Percentiles rank a stretch among this genome's conserved stretches.
Conservation (phyloP, 2,888 invertebrate genomes). For the Drosophila koepferae region DNA sequence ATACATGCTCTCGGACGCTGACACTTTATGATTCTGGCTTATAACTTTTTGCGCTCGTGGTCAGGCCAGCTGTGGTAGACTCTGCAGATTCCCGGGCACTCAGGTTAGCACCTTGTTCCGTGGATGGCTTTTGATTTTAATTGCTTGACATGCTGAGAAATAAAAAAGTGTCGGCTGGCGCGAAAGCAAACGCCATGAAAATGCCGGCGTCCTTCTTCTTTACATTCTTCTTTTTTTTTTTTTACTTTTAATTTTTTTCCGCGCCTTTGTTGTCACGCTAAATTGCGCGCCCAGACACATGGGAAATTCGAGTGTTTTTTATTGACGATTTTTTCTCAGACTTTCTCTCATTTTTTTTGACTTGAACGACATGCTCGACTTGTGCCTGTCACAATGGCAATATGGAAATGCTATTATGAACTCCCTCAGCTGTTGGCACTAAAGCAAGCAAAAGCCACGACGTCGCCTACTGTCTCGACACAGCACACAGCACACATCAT, state of each 20-base stretch:
- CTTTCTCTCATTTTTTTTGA: slow-evolving; percentile 17
- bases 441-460: background rate
- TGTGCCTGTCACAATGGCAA: slow-evolving; percentile 60
- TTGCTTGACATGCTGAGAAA: slow-evolving; percentile 15
- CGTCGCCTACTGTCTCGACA: too few relatives aligned
- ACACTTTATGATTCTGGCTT: background rate
- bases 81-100: background rate
- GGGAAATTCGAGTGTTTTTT: slow-evolving; percentile 14
- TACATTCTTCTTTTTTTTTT: background rate
- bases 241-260: background rate
- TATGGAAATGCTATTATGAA: slow-evolving; percentile 65
- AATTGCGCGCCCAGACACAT: slow-evolving; percentile 35
- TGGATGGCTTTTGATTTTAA: slow-evolving; percentile 39
- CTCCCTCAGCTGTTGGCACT: slow-evolving; percentile 14
- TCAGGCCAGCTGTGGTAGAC: background rate
- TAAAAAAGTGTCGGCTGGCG: slow-evolving; percentile 12
- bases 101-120: background rate
- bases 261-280: slow-evolving; percentile 64
- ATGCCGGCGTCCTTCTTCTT: slow-evolving; percentile 5
- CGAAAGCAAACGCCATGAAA: slow-evolving; percentile 8
- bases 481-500: background rate
- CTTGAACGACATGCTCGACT: slow-evolving; percentile 38
- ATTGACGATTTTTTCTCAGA: slow-evolving; percentile 11
- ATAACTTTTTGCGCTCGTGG: background rate
- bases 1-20: too few relatives aligned